Conservation (phyloP, 2,113 vertebrate genomes). For the Hemiprocne comata region DNA sequence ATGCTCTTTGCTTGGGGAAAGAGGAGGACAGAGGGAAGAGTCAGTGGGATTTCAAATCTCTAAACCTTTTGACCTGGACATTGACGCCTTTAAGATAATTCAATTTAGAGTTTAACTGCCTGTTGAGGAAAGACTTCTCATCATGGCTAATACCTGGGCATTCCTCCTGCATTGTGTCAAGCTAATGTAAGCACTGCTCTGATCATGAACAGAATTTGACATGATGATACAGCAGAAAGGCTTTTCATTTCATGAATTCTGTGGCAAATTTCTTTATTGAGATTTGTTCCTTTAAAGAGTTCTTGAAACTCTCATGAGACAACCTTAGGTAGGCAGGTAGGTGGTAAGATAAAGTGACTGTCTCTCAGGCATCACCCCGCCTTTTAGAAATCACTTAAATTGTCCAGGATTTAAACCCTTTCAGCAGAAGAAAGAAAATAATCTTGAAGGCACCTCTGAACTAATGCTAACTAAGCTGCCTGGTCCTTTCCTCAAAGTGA, state of each 20-base stretch:
- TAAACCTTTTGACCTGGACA: background rate
- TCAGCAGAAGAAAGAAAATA: background rate
- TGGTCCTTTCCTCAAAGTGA: background rate
- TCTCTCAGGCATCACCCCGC: background rate
- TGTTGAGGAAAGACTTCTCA: background rate
- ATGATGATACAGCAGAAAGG: background rate
- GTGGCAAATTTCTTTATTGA: background rate
- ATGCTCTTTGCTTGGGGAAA: background rate
- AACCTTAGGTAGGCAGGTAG: background rate
- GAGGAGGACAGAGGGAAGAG: background rate
- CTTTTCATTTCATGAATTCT: background rate
- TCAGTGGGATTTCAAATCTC: background rate
- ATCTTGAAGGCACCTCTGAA: slow-evolving; percentile 27
- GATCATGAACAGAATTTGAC: background rate
- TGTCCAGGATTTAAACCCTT: background rate
- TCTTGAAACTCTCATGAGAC: background rate
- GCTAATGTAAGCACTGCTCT: background rate
- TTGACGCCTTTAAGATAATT: background rate
- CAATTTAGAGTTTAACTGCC: background rate
- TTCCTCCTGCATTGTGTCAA: background rate
- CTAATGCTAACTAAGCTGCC: slow-evolving; percentile 19
- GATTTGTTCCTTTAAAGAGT: background rate
- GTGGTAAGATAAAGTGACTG: background rate
- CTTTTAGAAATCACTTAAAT: background rate
- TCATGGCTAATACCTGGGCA: background rate